Conservation (phyloP, 1,140 invertebrate genomes). For the Hyles euphorbiae region DNA sequence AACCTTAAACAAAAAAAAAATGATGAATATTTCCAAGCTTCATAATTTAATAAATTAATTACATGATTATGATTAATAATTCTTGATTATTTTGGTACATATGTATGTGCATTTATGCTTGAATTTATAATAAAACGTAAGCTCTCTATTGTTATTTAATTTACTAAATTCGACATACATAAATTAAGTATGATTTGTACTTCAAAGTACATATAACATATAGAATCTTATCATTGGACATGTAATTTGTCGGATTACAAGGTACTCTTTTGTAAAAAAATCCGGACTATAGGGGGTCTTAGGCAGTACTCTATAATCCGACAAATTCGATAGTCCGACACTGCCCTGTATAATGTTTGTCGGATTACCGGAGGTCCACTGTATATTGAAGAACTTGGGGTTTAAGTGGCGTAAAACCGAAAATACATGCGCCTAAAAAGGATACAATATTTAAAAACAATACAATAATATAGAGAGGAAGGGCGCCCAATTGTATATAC, state of each 20-base stretch:
- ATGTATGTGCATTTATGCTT: slow-evolving; percentile 22
- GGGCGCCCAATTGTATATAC: no score
- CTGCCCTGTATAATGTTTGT: no score
- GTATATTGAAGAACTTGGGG: no score
- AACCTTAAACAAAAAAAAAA: slow-evolving; percentile 39
- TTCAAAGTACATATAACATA: slow-evolving; percentile 18
- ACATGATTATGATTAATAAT: slow-evolving; percentile 22
- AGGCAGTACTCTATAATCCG: no score
- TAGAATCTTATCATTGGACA: slow-evolving; percentile 12
- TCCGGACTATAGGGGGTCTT: background rate
- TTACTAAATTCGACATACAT: slow-evolving; percentile 22
- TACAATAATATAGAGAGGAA: no score
- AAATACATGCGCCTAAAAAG: no score
- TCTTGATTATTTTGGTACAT: slow-evolving; percentile 30
- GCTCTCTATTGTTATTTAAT: slow-evolving; percentile 28
- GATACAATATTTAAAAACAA: no score
- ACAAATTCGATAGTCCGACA: no score
- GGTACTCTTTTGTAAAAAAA: slow-evolving; percentile 3
- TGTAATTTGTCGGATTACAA: slow-evolving; percentile 18
- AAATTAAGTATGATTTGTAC: slow-evolving; percentile 19
- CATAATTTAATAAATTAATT: slow-evolving; percentile 22
- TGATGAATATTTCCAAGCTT: slow-evolving; percentile 27
- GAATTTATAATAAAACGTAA: slow-evolving; percentile 29
- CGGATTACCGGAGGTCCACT: no score
- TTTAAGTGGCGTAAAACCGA: no score